Percentiles rank a stretch among this genome's conserved stretches.
phyloP scores from a whole-genome alignment of 2,113 vertebrate species.

The Myrmophylax atrothorax region DNA sequence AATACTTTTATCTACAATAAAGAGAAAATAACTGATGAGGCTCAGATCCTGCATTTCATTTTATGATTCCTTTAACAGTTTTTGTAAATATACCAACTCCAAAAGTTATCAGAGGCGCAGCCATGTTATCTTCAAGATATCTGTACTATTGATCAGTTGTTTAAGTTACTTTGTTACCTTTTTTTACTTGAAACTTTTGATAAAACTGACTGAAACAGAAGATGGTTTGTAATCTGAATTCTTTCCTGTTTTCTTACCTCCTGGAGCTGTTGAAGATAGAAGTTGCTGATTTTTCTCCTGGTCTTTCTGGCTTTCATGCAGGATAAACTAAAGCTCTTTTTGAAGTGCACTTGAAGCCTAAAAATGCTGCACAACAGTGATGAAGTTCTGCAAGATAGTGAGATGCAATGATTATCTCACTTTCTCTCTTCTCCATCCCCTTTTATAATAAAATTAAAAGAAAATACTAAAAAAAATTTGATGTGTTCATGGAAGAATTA shows the following conservation, averaged over 20 bases:
- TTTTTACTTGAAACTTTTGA: background rate
- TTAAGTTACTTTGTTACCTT: background rate
- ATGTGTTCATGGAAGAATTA: background rate
- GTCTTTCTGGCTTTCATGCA: background rate
- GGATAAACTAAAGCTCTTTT: background rate
- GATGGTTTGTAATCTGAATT: background rate
- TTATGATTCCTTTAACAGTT: background rate
- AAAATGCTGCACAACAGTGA: background rate
- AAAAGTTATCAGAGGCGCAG: background rate
- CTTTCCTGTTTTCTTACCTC: background rate
- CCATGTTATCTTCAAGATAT: background rate
- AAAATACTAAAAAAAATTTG: fast-evolving
- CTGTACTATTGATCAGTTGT: background rate
- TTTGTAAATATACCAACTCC: background rate
- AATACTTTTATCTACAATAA: background rate
- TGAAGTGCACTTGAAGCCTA: background rate
- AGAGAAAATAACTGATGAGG: background rate
- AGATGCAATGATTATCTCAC: background rate
- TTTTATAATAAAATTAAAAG: background rate
- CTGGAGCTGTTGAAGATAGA: background rate
- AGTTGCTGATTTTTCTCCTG: fast-evolving
- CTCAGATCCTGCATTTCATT: background rate
- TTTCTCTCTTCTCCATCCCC: fast-evolving
- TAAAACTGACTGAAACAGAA: background rate
- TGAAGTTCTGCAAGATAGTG: background rate